Evolutionary conservation across 2,888 invertebrate genomes (phyloP), one percentile per base, ranked within the genome.

Genomic region (Noctua pronuba): DNA sequence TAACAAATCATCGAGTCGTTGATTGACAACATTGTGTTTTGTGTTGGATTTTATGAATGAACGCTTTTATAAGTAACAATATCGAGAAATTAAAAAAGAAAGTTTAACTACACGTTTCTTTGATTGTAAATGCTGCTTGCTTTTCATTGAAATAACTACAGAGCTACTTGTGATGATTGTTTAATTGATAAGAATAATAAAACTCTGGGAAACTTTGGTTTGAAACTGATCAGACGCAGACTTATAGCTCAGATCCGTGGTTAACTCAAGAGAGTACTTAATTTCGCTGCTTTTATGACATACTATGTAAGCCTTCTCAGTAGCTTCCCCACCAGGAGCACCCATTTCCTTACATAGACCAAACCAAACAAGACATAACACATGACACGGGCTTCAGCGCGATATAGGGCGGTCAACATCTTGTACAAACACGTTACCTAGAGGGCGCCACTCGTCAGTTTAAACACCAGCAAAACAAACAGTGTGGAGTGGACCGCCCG

Each of bases 1-100:
- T 95, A 95, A 95, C 95, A 96, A 95, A 95, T 94, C 95, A 92
- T 92, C 93, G 93, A 89, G 81, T 90, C 93, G 90, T 90, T 95
- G 93, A 95, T 95, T 94, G 94, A 94, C 93, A 92, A 93, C 93
- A 93, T 93, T 93, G 94, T 92, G 91, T 93, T 92, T 93, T 91
- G 84, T 90, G 88, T 92, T 91, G 88, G 88, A 91, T 89, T 80
- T 92, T 92, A 93, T 93, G 91, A 93, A 91, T 90, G 93, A 88
- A 90, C 91, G 89, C 90, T 86, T 88, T 88, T 73, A 41, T 83
- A 77, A 75, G 72, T 70, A 73, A 75, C 71, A 80, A 85, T 73
- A 49, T 71, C n/a, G 58, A 60, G 24, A 6, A 60, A 60, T 73
- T 79, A 10, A 85, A 10, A 85, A 73, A 67, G 52, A 49, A 80